A percentile compares a stretch with the other conserved stretches of the same genome.
These are phyloP conservation scores for Eupithecia pulchellata DNA, from an alignment of 2,888 invertebrate genomes.

Conservation along the genomic window DNA sequence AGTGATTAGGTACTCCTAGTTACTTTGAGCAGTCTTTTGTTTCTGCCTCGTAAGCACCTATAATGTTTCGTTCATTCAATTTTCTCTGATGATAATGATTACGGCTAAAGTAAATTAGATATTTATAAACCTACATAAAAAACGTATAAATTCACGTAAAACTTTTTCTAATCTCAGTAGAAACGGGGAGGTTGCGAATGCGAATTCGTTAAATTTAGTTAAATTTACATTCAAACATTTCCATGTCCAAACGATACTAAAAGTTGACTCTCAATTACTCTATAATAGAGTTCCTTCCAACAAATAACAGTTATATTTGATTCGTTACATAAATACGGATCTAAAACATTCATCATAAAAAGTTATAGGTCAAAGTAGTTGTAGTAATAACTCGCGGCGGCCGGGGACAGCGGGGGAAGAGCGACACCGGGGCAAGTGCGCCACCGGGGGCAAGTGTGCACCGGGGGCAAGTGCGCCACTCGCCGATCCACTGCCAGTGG, in stretches of 20 bases:
- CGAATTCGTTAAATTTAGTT: not conserved
- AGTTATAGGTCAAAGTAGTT: slow-evolving; percentile 34
- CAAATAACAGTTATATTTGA: slow-evolving; percentile 18
- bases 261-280: slow-evolving; percentile 5
- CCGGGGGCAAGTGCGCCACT: not conserved
- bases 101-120: not conserved
- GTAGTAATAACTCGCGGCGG: slow-evolving; percentile 9
- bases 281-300: not conserved
- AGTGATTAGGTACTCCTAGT: not conserved
- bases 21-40: not conserved
- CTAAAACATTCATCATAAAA: slow-evolving; percentile 25
- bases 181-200: not conserved
- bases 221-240: not conserved
- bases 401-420: not conserved
- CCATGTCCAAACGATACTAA: not conserved
- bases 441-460: not conserved
- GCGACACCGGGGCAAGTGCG: not conserved
- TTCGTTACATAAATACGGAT: slow-evolving; percentile 9
- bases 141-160: not conserved
- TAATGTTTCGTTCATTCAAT: no score
- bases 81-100: not conserved
- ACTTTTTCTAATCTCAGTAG: not conserved
- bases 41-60: not conserved
- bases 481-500: not conserved
- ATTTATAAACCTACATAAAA: not conserved